A percentile compares a stretch with the other conserved stretches of the same genome.
phyloP scores from a whole-genome alignment of 2,888 invertebrate species.

The Acanthosoma haemorrhoidale region DNA sequence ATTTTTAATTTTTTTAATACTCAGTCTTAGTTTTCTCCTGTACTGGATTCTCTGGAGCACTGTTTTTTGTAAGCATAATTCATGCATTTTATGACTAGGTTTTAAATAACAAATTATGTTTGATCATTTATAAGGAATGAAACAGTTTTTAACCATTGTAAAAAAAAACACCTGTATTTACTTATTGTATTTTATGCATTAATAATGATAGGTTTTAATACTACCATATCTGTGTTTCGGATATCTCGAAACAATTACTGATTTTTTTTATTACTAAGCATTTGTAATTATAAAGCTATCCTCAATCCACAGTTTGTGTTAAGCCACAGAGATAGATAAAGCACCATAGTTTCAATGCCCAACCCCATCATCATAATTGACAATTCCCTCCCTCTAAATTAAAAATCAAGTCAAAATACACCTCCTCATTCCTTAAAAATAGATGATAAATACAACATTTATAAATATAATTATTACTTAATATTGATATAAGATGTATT shows the following conservation, averaged over 20 bases:
- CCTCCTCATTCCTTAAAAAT: background rate
- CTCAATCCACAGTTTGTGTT: too few species aligned
- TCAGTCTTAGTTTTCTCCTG: conserved; percentile 35
- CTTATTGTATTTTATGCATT: background rate
- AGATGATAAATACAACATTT: conserved; percentile 25
- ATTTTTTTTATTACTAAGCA: background rate
- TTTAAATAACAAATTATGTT: conserved; percentile 9
- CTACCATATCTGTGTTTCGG: conserved; percentile 28
- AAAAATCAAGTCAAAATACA: background rate
- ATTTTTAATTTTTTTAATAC: background rate
- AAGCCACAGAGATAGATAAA: background rate
- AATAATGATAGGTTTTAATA: background rate
- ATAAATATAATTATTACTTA: conserved; percentile 17
- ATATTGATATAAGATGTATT: background rate
- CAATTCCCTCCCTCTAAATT: background rate
- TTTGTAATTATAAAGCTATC: too few species aligned
- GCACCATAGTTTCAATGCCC: conserved; percentile 18
- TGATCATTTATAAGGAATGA: background rate
- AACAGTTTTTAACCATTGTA: too few species aligned
- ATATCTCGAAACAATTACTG: conserved; percentile 16
- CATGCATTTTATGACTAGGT: background rate
- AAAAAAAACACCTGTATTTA: background rate
- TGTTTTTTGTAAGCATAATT: background rate
- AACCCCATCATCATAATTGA: conserved; percentile 28
- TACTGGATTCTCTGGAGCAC: conserved; percentile 15